phyloP scores from a whole-genome alignment of 35 echinoderm and acorn worm genomes.

The Ophiothrix spiculata region DNA sequence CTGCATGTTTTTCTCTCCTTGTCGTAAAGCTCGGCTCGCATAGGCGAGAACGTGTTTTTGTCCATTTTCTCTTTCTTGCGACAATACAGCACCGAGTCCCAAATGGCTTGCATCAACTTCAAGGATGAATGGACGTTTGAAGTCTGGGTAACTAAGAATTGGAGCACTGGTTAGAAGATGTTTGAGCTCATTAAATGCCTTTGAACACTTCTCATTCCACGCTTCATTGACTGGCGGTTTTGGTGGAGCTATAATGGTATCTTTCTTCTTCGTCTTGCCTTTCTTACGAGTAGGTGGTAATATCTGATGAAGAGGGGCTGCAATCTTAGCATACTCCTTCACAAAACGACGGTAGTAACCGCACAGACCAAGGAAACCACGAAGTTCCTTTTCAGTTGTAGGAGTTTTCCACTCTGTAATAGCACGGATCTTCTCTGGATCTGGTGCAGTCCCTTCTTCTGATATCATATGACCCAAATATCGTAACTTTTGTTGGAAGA shows the following conservation, averaged over 20 bases:
- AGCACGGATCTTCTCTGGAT: slow-evolving; percentile 50
- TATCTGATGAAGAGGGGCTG: slow-evolving; percentile 59
- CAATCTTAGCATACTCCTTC: slow-evolving; percentile 48
- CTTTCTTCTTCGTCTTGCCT: background rate
- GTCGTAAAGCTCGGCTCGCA: slow-evolving; percentile 26
- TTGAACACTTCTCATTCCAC: slow-evolving; percentile 27
- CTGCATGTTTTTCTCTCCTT: slow-evolving; percentile 48
- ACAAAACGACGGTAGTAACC: slow-evolving; percentile 75
- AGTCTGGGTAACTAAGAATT: slow-evolving; percentile 58
- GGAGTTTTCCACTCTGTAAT: slow-evolving; percentile 51
- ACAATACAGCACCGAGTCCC: slow-evolving; percentile 45
- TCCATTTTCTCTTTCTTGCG: slow-evolving; percentile 22
- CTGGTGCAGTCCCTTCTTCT: slow-evolving; percentile 20
- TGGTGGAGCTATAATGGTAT: background rate
- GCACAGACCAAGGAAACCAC: slow-evolving; percentile 58
- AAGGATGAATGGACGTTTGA: slow-evolving; percentile 57
- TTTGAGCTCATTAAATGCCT: slow-evolving; percentile 48
- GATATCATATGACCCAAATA: slow-evolving; percentile 52
- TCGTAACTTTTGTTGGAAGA: slow-evolving; percentile 27
- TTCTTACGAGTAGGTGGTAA: slow-evolving; percentile 9
- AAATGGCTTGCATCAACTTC: slow-evolving; percentile 53
- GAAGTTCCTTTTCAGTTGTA: slow-evolving; percentile 30
- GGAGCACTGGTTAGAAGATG: slow-evolving; percentile 33
- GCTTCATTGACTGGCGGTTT: background rate
- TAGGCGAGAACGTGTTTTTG: slow-evolving; percentile 17